Evolutionary conservation across 1,140 invertebrate species (phyloP), one percentile per base, ranked within the genome.

Genomic region (Tyrophagus putrescentiae): DNA sequence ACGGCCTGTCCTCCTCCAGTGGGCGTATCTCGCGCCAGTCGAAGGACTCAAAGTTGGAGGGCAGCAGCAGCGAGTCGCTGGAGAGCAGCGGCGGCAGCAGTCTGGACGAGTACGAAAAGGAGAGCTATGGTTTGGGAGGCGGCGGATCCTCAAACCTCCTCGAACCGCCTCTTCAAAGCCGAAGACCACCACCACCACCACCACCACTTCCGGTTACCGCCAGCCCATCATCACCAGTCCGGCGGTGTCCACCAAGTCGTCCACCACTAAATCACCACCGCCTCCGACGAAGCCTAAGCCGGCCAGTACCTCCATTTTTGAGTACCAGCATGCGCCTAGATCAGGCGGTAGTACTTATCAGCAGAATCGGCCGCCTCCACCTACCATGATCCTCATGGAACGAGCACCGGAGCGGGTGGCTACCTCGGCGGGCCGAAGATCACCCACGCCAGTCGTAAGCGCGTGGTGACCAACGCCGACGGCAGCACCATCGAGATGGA

Each of bases 401-500:
- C 13, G n/a, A 39, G 36, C n/a, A 5, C 23, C 7, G 7, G 23
- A n/a, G 44, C 31, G 34, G 33, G 44, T 9, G 27, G 29, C 13
- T 25, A 64, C 13, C 28, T 29, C 25, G 27, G 23, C 32, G 41
- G 48, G 31, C 60, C 64, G 31, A 61, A 58, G 33, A 62, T 62
- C 25, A 62, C 57, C 11, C 61, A 62, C 48, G 56, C 57, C 18
- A 62, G 57, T 44, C 41, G 57, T 16, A 62, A 62, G 29, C 29
- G 57, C 28, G 31, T 53, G 9, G 59, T 62, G 34, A 65, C 42
- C 13, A 62, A 67, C 31, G 27, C 48, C 7, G 61, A 69, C 41
- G 65, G 62, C 36, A 33, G 65, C 13, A 62, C 63, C 29, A 64
- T 67, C 58, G 65, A 68, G 27, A 58, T 61, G 1, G 64, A 65